Evolutionary conservation across 2,888 invertebrate genomes (phyloP), one percentile per base, ranked within the genome.

Genomic region (Ashinkailepas kermadecensis): DNA sequence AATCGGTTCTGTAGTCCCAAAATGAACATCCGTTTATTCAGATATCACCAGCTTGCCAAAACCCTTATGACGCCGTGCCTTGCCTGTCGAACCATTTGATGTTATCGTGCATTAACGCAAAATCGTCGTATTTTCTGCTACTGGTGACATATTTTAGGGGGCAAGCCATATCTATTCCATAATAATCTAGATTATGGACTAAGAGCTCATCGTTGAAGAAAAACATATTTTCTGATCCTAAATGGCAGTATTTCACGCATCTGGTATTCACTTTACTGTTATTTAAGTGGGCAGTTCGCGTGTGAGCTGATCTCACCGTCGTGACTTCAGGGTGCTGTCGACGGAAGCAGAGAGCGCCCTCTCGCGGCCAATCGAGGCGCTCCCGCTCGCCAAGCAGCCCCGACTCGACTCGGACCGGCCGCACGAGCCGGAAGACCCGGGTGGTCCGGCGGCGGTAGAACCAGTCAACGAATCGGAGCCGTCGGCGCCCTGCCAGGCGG

Each of bases 271-370:
- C 4, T 39, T 39, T 39, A 39, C 39, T 39, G 39, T 39, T 39
- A 39, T 39, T 39, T 39, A 39, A 39, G 39, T 39, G 86, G 85
- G 13, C 87, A 88, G 83, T 83, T 87, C 12, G 86, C 88, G 62
- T 87, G 87, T 81, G 86, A 87, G 84, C 39, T 39, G 39, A 39
- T 87, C 87, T 83, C 85, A 88, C 15, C 87, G 87, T 10, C 87
- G 88, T 84, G 87, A 87, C 9, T 83, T 86, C 21, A 88, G 88
- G 82, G 86, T 86, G 7, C 85, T 87, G 25, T 86, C 87, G 23
- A 87, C 87, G 82, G 83, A 86, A 8, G 86, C 87, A 81, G 87
- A 87, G 83, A 87, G 87, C 84, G 85, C 88, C 18, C 86, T 85
- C 10, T 85, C 87, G 21, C 86, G 86, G 83, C 86, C 87, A 8